Conservation (phyloP, 2,888 invertebrate species). For the Polydrusus cervinus region DNA sequence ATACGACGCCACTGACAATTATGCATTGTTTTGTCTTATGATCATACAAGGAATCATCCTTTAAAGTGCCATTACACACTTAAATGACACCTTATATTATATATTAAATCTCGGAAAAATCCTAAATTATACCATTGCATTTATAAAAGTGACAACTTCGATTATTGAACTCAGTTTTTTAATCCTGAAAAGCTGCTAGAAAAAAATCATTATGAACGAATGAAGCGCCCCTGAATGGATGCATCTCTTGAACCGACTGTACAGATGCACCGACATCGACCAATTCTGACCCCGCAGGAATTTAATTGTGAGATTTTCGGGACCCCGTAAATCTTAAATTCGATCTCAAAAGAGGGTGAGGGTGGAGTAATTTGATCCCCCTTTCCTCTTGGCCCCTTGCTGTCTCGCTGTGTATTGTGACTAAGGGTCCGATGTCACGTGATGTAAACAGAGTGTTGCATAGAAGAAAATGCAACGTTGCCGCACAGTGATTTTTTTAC, state of each 20-base stretch:
- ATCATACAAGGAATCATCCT: too few species aligned
- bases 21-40: too few species aligned
- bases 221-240: background rate
- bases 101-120: too few species aligned
- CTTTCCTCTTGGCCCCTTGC: slow-evolving; percentile 5
- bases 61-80: too few species aligned
- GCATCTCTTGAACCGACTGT: slow-evolving; percentile 26
- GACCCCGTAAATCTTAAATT: slow-evolving; percentile 41
- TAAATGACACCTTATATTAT: too few species aligned
- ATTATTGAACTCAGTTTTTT: too few species aligned
- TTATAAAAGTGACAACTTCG: too few species aligned
- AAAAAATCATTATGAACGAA: too few species aligned
- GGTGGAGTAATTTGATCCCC: slow-evolving; percentile 39
- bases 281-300: slow-evolving; percentile 34
- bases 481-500: slow-evolving; percentile 5
- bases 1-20: too few species aligned
- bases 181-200: too few species aligned
- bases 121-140: too few species aligned
- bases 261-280: slow-evolving; percentile 19
- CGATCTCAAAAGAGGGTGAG: slow-evolving; percentile 39
- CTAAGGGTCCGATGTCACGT: slow-evolving; percentile 42
- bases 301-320: slow-evolving; percentile 15
- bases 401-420: slow-evolving; percentile 24
- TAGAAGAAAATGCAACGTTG: slow-evolving; percentile 33
- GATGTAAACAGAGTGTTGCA: slow-evolving; percentile 54